These are phyloP conservation scores for Helobdella robusta DNA, from an alignment of 2,888 invertebrate genomes.

Conservation along the genomic window DNA sequence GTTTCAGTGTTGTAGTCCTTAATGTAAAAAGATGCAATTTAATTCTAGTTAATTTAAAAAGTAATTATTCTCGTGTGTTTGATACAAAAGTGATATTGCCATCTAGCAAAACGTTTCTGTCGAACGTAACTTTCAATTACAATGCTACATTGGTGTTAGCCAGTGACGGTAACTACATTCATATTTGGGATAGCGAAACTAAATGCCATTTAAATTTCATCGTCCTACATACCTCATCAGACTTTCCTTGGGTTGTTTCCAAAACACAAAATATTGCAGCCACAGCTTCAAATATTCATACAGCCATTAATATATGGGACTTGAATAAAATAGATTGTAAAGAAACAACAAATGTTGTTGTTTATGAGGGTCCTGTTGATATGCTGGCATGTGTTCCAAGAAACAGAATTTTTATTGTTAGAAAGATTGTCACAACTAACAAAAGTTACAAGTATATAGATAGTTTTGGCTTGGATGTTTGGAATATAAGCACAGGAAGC, in stretches of 20 bases:
- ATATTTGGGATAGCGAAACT: conserved; percentile 32
- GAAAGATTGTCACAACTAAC: conserved; percentile 30
- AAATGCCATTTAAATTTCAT: conserved; percentile 28
- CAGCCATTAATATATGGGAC: conserved; percentile 36
- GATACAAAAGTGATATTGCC: conserved; percentile 30
- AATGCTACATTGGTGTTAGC: conserved; percentile 32
- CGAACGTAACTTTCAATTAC: conserved; percentile 28
- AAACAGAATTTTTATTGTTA: conserved; percentile 31
- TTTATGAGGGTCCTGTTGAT: conserved; percentile 35
- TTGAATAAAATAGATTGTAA: conserved; percentile 28
- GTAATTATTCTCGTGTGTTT: conserved; percentile 22
- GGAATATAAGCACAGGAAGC: conserved; percentile 35
- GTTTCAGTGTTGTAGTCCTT: conserved; percentile 29
- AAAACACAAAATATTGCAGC: conserved; percentile 30
- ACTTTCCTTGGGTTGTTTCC: conserved; percentile 33
- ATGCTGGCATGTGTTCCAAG: conserved; percentile 29
- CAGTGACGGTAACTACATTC: conserved; percentile 28
- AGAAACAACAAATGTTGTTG: conserved; percentile 13
- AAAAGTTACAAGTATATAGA: conserved; percentile 38
- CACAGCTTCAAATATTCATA: conserved; percentile 35
- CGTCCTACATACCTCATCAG: conserved; percentile 29
- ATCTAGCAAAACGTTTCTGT: conserved; percentile 31
- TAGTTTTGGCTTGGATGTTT: conserved; percentile 39
- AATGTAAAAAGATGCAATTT: conserved; percentile 33
- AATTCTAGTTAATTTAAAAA: conserved; percentile 30